These are phyloP conservation scores for Globicephala melas DNA, from an alignment of 2,113 vertebrate species.

Conservation along the genomic window DNA sequence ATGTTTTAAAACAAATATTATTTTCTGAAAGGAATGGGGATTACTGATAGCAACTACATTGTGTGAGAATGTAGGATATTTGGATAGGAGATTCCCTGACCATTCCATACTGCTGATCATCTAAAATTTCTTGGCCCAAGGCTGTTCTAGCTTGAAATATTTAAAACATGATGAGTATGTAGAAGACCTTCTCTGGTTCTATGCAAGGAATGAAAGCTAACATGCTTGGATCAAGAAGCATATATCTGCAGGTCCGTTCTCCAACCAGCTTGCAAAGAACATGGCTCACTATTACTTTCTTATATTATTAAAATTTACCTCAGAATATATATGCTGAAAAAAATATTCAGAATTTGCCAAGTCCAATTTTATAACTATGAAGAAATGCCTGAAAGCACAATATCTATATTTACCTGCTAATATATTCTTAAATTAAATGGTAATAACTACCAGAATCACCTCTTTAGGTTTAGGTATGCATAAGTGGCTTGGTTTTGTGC, in stretches of 20 bases:
- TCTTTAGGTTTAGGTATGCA: not conserved
- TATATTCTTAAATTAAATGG: not conserved
- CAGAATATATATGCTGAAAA: not conserved
- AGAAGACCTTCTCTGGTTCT: not conserved
- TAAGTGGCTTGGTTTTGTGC: not conserved
- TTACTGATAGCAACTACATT: not conserved
- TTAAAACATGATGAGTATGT: not conserved
- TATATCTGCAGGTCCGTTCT: not conserved
- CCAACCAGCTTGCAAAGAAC: not conserved
- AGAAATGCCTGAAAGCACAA: not conserved
- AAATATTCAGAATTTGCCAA: not conserved
- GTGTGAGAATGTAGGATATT: not conserved
- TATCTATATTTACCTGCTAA: not conserved
- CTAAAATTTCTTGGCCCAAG: not conserved
- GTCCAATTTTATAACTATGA: not conserved
- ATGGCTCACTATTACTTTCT: not conserved
- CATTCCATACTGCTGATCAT: not conserved
- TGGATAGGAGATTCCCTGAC: not conserved
- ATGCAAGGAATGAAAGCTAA: not conserved
- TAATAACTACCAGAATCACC: not conserved
- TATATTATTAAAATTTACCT: not conserved
- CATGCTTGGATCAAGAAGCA: not conserved
- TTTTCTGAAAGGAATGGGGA: not conserved
- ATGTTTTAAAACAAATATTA: not conserved
- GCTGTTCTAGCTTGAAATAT: not conserved